Conservation (phyloP, 2,888 invertebrate species). For the Pseudococcus longispinus region DNA sequence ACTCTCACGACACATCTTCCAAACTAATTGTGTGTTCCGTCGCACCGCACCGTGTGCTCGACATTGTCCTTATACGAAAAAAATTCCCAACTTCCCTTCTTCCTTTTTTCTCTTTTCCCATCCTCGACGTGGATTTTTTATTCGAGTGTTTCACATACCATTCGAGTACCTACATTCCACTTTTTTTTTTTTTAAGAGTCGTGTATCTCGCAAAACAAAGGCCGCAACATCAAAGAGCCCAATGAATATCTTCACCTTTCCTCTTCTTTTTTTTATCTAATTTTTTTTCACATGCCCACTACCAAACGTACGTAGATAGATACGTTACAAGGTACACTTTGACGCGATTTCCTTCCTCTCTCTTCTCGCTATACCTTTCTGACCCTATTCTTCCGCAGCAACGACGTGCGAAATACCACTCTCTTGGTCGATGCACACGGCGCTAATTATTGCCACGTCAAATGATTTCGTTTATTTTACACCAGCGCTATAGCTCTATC, state of each 20-base stretch:
- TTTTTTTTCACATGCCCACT: background rate
- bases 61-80: background rate
- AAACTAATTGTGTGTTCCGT: background rate
- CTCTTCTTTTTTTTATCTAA: background rate
- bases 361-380: background rate
- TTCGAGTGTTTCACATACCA: background rate
- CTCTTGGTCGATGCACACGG: background rate
- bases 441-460: background rate
- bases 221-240: background rate
- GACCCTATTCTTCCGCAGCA: background rate
- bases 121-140: background rate
- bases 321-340: background rate
- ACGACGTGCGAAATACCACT: background rate
- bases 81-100: background rate
- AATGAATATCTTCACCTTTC: background rate
- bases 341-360: background rate
- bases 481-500: too few species aligned
- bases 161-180: background rate
- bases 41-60: background rate
- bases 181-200: background rate
- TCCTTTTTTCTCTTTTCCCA: background rate
- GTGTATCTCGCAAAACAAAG: background rate
- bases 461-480: background rate
- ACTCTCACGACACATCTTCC: background rate
- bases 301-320: background rate